Conservation (phyloP, 2,113 vertebrate genomes). For the Poeciliopsis prolifica region DNA sequence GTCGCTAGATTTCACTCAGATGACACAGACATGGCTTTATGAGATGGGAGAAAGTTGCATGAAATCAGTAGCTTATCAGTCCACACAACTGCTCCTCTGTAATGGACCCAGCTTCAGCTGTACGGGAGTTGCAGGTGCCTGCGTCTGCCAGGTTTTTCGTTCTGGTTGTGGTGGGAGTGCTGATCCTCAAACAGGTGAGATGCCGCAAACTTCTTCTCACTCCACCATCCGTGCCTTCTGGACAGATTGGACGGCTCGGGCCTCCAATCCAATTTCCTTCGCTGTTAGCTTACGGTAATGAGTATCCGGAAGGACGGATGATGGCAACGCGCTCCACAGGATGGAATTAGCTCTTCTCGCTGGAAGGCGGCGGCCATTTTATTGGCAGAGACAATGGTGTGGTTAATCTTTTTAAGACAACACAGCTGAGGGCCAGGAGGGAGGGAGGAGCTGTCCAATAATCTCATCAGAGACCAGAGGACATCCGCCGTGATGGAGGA, state of each 20-base stretch:
- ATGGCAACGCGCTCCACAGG: slow-evolving; percentile 59
- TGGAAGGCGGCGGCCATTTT: slow-evolving; percentile 57
- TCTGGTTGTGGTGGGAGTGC: background rate
- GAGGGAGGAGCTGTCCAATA: slow-evolving; percentile 60
- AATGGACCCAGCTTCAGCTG: slow-evolving; percentile 18
- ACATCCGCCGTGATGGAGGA: slow-evolving; percentile 48
- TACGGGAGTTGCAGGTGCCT: slow-evolving; percentile 5
- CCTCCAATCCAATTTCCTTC: slow-evolving; percentile 38
- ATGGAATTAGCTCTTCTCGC: slow-evolving; percentile 62
- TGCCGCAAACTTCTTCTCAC: background rate
- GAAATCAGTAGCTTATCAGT: slow-evolving; percentile 34
- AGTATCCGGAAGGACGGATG: slow-evolving; percentile 48
- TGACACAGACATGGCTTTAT: slow-evolving; percentile 14
- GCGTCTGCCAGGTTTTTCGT: slow-evolving; percentile 16
- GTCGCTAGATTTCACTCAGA: slow-evolving; percentile 2
- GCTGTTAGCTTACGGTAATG: slow-evolving; percentile 51
- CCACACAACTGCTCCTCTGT: slow-evolving; percentile 25
- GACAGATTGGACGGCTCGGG: slow-evolving; percentile 37
- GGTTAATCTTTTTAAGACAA: slow-evolving; percentile 73
- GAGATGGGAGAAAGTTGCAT: slow-evolving; percentile 27
- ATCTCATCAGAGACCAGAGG: slow-evolving; percentile 68
- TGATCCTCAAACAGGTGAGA: slow-evolving; percentile 30
- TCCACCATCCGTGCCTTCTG: background rate
- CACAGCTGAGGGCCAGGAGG: slow-evolving; percentile 42
- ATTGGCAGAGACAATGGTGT: slow-evolving; percentile 66